phyloP scores from a whole-genome alignment of 2,113 vertebrate species.

The Mirounga angustirostris region DNA sequence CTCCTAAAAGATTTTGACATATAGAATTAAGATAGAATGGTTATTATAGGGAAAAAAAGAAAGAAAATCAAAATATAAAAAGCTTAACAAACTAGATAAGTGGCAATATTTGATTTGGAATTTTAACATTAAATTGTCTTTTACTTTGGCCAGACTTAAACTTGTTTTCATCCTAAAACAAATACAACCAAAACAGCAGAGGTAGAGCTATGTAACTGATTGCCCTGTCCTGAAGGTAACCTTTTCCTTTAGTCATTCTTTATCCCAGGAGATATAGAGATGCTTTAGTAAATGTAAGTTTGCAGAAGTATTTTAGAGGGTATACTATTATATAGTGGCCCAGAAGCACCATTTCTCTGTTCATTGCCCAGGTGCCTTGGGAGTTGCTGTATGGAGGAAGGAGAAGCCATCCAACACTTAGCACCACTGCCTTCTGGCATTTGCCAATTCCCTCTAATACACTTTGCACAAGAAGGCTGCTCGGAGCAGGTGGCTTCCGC shows the following conservation, averaged over 20 bases:
- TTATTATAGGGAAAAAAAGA: neutral
- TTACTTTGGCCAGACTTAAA: neutral
- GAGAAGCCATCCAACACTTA: neutral
- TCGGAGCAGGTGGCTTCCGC: constrained; percentile 55
- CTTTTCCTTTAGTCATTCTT: neutral
- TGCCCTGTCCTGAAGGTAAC: neutral
- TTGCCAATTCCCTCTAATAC: neutral
- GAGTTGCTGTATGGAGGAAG: neutral
- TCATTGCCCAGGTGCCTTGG: neutral
- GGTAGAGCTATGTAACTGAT: neutral
- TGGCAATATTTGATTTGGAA: neutral
- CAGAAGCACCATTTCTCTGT: neutral
- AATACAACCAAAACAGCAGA: neutral
- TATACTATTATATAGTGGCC: accelerated
- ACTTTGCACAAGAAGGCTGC: neutral
- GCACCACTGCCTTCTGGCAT: neutral
- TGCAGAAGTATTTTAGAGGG: neutral
- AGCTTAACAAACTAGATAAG: neutral
- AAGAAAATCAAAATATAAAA: neutral
- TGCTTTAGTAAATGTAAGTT: neutral
- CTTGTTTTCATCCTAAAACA: neutral
- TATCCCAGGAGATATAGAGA: neutral
- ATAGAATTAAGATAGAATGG: neutral
- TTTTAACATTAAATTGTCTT: neutral
- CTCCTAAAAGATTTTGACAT: neutral